Evolutionary conservation across 2,888 invertebrate species (phyloP).

Genomic region (Parnassius orleans): DNA sequence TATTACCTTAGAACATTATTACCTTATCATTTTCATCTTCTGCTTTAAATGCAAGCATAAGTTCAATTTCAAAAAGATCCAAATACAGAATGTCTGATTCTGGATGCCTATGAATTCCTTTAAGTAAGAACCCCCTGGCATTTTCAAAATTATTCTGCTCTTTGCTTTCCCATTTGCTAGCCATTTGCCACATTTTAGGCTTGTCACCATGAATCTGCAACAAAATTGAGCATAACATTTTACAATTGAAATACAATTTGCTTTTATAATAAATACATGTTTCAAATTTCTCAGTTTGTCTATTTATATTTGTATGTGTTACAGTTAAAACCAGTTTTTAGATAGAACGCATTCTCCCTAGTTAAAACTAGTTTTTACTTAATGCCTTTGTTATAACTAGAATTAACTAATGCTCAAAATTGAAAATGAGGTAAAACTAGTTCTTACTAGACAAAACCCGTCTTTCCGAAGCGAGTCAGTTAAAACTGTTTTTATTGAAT

Average conservation of each 20-base stretch:
- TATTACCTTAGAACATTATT: slow-evolving; percentile 56
- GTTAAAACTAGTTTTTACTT: no score
- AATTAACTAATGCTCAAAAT: no score
- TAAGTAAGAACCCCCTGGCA: slow-evolving; percentile 86
- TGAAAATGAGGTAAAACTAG: no score
- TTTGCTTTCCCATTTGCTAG: slow-evolving; percentile 89
- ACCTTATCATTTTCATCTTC: slow-evolving; percentile 66
- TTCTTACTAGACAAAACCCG: no score
- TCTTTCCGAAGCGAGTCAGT: no score
- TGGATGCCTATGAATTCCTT: slow-evolving; percentile 88
- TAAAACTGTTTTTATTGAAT: no score
- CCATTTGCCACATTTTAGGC: slow-evolving; percentile 88
- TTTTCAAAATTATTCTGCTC: slow-evolving; percentile 84
- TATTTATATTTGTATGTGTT: no score
- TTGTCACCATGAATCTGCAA: slow-evolving; percentile 86
- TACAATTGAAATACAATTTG: background rate
- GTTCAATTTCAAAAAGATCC: slow-evolving; percentile 77
- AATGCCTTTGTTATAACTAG: no score
- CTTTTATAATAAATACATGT: background rate
- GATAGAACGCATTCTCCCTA: no score
- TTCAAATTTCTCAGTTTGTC: background rate
- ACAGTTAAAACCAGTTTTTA: no score
- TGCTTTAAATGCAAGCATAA: slow-evolving; percentile 52
- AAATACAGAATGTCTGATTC: slow-evolving; percentile 84
- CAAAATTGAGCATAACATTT: slow-evolving; percentile 29